Evolutionary conservation across 92 coral and sea anemone genomes (phyloP).

Genomic region (Porites evermanni): DNA sequence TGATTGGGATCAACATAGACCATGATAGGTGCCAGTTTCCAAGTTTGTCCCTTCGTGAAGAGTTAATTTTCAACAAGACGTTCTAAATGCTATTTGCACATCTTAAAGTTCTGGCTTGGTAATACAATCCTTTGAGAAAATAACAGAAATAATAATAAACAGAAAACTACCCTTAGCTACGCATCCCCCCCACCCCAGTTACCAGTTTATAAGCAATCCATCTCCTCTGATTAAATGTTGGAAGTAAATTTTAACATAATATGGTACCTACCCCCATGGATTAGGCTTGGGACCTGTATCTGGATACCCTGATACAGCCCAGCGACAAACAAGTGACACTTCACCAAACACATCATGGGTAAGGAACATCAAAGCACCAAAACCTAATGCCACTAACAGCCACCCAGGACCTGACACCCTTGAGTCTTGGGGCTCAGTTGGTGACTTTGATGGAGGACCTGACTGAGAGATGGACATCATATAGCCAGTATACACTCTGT

Average conservation of each 20-base stretch:
- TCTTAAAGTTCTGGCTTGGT: no score
- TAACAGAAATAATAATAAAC: no score
- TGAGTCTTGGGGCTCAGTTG: constrained; percentile 49
- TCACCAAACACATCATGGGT: constrained; percentile 94
- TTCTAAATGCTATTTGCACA: no score
- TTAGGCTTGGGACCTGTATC: constrained; percentile 88
- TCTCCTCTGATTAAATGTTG: no score
- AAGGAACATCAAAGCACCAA: constrained; percentile 89
- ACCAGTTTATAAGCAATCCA: no score
- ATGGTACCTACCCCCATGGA: constrained; percentile 95
- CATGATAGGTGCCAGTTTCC: no score
- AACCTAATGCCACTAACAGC: constrained; percentile 84
- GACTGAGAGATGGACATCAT: constrained; percentile 57
- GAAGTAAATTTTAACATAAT: not conserved
- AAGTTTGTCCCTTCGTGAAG: no score
- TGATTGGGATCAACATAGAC: no score
- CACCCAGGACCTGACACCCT: constrained; percentile 79
- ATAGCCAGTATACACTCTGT: constrained; percentile 83
- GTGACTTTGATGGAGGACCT: constrained; percentile 34
- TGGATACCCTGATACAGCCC: constrained; percentile 95
- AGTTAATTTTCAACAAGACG: no score
- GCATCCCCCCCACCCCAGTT: no score
- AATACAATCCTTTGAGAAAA: no score
- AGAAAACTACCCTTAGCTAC: no score
- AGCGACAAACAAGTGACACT: constrained; percentile 90